Conservation (phyloP, 1,140 invertebrate species). For the Philopotamus ludificatus region DNA sequence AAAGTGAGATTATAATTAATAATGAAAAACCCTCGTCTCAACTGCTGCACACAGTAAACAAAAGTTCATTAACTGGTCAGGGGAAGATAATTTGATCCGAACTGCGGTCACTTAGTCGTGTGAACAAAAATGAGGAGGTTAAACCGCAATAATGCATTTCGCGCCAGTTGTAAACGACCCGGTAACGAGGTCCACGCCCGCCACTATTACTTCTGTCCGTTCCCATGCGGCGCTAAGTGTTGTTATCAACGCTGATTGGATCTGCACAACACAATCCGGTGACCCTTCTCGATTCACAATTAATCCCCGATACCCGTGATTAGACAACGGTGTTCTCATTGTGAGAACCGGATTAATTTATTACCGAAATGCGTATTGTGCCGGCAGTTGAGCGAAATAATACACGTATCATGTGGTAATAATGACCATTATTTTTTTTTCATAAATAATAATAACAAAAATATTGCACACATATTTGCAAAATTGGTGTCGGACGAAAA, state of each 20-base stretch:
- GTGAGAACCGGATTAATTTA: not conserved
- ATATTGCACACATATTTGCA: no score
- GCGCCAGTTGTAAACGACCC: not conserved
- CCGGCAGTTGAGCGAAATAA: not conserved
- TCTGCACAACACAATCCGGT: not conserved
- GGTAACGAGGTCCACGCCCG: not conserved
- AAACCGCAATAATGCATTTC: slow-evolving; percentile 27
- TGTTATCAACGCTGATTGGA: not conserved
- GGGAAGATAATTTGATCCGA: slow-evolving; percentile 21
- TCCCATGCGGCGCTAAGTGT: not conserved
- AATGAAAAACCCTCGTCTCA: no score
- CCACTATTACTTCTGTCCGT: not conserved
- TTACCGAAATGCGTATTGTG: not conserved
- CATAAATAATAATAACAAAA: no score
- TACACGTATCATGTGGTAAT: not conserved
- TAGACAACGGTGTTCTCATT: not conserved
- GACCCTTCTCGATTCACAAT: not conserved
- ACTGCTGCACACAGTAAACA: not conserved
- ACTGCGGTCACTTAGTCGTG: slow-evolving; percentile 31
- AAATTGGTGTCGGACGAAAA: no score
- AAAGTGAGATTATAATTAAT: no score
- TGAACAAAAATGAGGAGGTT: slow-evolving; percentile 28
- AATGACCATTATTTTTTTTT: not conserved
- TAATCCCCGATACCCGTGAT: not conserved
- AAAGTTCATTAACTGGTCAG: slow-evolving; percentile 9